phyloP scores from a whole-genome alignment of 1,140 invertebrate genomes.

The Trichonephila clavata region DNA sequence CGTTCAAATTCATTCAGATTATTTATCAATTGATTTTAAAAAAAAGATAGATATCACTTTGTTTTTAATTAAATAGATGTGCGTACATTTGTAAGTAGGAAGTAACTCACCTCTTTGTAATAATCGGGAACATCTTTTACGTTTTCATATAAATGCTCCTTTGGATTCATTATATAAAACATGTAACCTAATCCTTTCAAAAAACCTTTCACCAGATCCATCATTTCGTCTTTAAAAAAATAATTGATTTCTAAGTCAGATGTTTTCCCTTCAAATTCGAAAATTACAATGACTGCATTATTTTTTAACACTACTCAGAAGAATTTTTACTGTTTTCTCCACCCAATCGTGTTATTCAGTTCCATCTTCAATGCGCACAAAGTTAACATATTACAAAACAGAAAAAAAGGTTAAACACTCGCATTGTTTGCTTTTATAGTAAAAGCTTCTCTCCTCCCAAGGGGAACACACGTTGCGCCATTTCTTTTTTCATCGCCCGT shows the following conservation, averaged over 20 bases:
- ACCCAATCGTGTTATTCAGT: neutral
- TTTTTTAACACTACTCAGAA: neutral
- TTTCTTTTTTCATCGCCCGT: neutral
- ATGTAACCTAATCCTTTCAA: constrained; percentile 79
- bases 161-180: constrained; percentile 86
- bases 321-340: neutral
- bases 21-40: too few relatives aligned
- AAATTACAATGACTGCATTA: neutral
- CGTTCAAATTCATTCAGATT: too few relatives aligned
- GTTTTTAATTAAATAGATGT: too few relatives aligned
- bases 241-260: neutral
- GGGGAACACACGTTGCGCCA: neutral
- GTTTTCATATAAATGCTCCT: constrained; percentile 85
- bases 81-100: neutral
- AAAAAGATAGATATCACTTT: too few relatives aligned
- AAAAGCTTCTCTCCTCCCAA: neutral
- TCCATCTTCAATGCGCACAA: neutral
- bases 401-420: neutral
- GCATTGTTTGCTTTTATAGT: neutral
- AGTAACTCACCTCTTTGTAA: constrained; percentile 85
- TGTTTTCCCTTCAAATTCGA: neutral
- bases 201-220: constrained; percentile 3
- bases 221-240: neutral
- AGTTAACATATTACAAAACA: neutral
- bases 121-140: constrained; percentile 88